Evolutionary conservation across 2,113 vertebrate species (phyloP).

Genomic region (Puffinus mauretanicus): DNA sequence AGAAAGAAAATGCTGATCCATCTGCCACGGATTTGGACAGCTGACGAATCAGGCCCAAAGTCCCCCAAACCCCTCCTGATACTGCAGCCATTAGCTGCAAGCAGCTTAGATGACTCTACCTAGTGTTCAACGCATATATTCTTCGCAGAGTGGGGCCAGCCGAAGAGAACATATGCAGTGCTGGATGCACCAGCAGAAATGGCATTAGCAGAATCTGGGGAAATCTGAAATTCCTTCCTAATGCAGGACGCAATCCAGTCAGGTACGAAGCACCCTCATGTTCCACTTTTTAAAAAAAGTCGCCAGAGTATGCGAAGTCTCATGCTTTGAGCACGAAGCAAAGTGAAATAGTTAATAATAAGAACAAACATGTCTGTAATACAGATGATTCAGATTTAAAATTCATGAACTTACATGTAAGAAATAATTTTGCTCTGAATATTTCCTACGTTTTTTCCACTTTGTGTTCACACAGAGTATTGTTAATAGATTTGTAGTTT

Average conservation of each 20-base stretch:
- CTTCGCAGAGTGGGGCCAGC: background rate
- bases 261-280: background rate
- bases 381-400: background rate
- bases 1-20: background rate
- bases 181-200: slow-evolving; percentile 53
- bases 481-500: background rate
- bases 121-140: background rate
- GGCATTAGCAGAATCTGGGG: slow-evolving; percentile 45
- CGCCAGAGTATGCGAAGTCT: background rate
- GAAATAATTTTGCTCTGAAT: background rate
- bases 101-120: background rate
- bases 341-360: background rate
- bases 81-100: background rate
- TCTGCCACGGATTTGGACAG: background rate
- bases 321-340: background rate
- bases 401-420: background rate
- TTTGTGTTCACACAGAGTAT: background rate
- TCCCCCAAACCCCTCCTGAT: background rate
- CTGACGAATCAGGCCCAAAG: background rate
- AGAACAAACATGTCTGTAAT: background rate
- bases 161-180: slow-evolving; percentile 40
- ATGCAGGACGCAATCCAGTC: background rate
- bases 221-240: slow-evolving; percentile 68
- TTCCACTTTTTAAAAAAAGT: background rate
- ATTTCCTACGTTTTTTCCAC: background rate